Base-by-base conservation (phyloP, 2,113 vertebrate species). In the Phycodurus eques region DNA sequence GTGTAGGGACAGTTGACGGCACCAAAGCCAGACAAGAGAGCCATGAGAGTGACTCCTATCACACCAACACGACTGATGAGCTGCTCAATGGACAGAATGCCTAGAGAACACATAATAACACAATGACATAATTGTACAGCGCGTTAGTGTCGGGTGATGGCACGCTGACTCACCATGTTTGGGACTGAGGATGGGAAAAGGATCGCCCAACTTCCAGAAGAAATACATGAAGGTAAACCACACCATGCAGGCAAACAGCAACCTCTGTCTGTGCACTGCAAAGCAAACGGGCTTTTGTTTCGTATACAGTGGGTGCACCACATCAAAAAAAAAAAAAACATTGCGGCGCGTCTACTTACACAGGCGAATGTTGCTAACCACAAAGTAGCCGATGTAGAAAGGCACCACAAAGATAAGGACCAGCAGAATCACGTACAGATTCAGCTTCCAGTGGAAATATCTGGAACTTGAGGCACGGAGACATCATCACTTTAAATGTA, bases 181-280 rank as follows among this genome's bases (percentile, higher is more conserved):
- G 64, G 98, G 98, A 88, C 96, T 99, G 74, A 99, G 93, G 82
- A 99, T 99, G 56, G 98, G 98, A 88, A 99, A 99, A 0, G 98
- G 98, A 79, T 99, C 98, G 11, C 97, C 98, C 79, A 99, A 2
- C 85, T 98, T 99, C 97, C 97, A 99, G 90, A 99, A 99, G 93
- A 99, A 99, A 91, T 98, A 99, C 96, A 99, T 99, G 84, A 99
- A 99, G 1, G 97, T 96, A 82, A 99, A 89, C 98, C 98, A 99
- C 43, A 99, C 83, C 80, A 95, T 93, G 83, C 98, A 99, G 0
- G 98, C 93, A 70, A 99, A 98, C 67, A 98, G 94, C 59, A 99
- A 90, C 76, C 92, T 95, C 84, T 97, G 96, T 84, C 94, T 95
- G 63, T 96, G 96, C 82, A 99, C 98, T 99, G 42, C 42, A 69